Base-by-base conservation (phyloP, 2,888 invertebrate species). In the Rambutsinella grinnellia region DNA sequence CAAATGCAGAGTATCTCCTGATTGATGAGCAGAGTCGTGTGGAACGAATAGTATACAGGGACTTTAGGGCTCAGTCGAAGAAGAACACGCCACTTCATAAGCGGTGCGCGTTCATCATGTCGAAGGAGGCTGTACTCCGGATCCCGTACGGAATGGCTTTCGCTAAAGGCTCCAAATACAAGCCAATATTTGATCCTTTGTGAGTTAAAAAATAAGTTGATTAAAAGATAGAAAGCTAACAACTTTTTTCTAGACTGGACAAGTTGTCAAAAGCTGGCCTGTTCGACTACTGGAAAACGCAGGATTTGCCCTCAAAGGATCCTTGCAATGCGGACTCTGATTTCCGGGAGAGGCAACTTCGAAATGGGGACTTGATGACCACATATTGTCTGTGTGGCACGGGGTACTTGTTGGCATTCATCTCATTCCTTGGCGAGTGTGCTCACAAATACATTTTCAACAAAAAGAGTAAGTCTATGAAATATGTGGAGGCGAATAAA, bases 251-350 rank as follows among this genome's bases (percentile, higher is more conserved):
- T 19, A 83, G 83, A 15, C 47, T 83, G 74, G 74, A 81, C 57
- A 83, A 82, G 78, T 86, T 94, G 62, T 90, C 93, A 1, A 93
- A 94, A 87, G 90, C 92, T 0, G 95, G 95, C 2, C 91, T 95
- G 68, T 89, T 94, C 8, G 90, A 91, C 78, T 91, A 90, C 83
- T 88, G 92, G 61, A 88, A 91, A 62, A 88, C 88, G 1, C 87
- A 88, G 76, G 89, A 91, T 80, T 85, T 94, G 81, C 94, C 95
- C 0, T 89, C 91, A 80, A 92, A 93, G 0, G 90, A 91, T 85
- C 93, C 94, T 56, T 95, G 95, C 82, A 94, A 95, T 0, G 88
- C 94, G 63, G 91, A 95, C 86, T 87, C 95, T 81, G 93, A 92
- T 81, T 93, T 93, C 70, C 93, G 91, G 49, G 95, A 95, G 84